Evolutionary conservation across 2,113 vertebrate genomes (phyloP).

Genomic region (Ophthalmolycus amberensis): DNA sequence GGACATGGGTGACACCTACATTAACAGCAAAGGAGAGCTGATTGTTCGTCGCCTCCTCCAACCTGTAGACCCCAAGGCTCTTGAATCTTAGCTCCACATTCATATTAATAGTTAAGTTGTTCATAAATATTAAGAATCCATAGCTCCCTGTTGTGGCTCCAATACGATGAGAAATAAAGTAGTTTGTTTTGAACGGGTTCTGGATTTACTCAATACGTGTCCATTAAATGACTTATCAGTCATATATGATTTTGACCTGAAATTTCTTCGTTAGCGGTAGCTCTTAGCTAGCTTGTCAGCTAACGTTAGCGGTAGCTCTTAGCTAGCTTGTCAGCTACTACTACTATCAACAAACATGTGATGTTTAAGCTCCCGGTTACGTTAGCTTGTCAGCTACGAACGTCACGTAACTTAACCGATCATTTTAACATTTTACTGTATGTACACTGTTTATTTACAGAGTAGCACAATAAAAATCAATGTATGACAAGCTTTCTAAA

Average conservation of each 20-base stretch:
- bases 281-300: too few relatives aligned
- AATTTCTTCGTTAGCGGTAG: too few relatives aligned
- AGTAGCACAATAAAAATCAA: too few relatives aligned
- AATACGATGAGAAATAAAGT: neutral
- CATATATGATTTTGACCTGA: neutral
- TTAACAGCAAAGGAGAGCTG: conserved; percentile 91
- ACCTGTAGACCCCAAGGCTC: conserved; percentile 78
- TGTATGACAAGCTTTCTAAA: too few relatives aligned
- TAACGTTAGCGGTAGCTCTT: too few relatives aligned
- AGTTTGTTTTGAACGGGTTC: neutral
- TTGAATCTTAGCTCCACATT: conserved; percentile 71
- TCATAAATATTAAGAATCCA: neutral
- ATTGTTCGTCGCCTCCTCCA: conserved; percentile 83
- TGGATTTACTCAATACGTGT: neutral
- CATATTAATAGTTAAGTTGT: neutral
- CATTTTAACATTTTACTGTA: too few relatives aligned
- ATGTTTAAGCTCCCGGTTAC: too few relatives aligned
- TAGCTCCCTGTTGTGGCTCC: neutral
- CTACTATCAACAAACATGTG: too few relatives aligned
- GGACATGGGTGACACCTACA: conserved; percentile 86
- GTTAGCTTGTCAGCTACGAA: too few relatives aligned
- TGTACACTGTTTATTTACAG: too few relatives aligned
- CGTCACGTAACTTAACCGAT: too few relatives aligned
- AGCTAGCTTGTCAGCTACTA: too few relatives aligned
- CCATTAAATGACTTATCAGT: neutral